Percentiles rank a stretch among this genome's conserved stretches.
These are phyloP conservation scores for Meriones psammophilus DNA, from an alignment of 2,797 vertebrate genomes.

Conservation along the genomic window DNA sequence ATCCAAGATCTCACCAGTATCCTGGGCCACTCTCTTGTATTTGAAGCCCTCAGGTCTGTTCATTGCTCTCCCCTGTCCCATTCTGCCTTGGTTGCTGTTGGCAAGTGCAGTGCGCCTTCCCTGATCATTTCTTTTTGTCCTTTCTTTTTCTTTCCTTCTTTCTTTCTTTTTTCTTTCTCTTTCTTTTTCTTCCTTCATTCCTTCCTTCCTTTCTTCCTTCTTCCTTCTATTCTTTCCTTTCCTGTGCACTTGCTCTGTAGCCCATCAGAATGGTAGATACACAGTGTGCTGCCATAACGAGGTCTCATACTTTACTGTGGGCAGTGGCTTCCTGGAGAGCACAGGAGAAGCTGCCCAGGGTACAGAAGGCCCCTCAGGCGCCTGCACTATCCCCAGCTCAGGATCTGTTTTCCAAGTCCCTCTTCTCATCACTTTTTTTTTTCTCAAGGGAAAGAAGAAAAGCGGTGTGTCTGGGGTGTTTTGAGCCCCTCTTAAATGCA, in stretches of 20 bases:
- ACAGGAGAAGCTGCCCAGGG: neutral
- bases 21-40: neutral
- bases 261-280: neutral
- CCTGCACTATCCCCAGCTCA: neutral
- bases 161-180: too few relatives aligned
- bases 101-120: neutral
- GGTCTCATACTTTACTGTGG: neutral
- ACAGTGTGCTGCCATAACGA: neutral
- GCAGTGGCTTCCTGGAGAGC: neutral
- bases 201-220: too few relatives aligned
- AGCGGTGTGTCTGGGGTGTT: neutral
- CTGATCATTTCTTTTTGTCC: neutral
- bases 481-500: neutral
- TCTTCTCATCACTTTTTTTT: neutral
- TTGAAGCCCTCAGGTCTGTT: accelerated
- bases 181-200: too few relatives aligned
- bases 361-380: too few relatives aligned
- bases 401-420: neutral
- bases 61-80: accelerated
- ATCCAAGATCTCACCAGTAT: neutral
- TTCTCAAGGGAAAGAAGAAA: neutral
- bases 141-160: too few relatives aligned
- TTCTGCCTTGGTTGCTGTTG: neutral
- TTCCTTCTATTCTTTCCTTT: too few relatives aligned
- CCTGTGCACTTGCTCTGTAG: neutral